Evolutionary conservation across 92 coral and sea anemone genomes (phyloP), one percentile per base, ranked within the genome.

Genomic region (Phenganax stokvisi): DNA sequence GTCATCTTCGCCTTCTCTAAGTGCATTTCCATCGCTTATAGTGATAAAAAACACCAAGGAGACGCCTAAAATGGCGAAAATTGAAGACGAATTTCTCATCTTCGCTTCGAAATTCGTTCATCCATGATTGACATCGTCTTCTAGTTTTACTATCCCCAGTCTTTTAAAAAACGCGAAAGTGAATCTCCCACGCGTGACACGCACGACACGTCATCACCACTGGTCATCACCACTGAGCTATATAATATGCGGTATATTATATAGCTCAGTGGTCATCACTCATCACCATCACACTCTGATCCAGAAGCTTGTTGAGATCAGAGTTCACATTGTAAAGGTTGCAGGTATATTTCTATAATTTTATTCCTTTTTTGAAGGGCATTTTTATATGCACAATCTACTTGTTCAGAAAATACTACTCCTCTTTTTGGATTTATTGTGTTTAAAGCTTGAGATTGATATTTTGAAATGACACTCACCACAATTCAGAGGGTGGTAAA

Each of bases 141-240:
- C 25, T 20, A 20, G 25, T 16, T 64, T 6, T 17, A 68, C 73
- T 68, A 68, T 52, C 13, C 53, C 73, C 54, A 68, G 54, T 20
- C 73, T 68, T 30, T 68, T 68, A 12, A 68, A 13, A 13, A 3
- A 0, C 73, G n/a, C 54, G 73, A 54, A 68, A 68, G 73, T 15
- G 70, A 68, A 68, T 11, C n/a, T 51, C 77, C 58, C 77, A 53
- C 77, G 77, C 77, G 77, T 56, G 77, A 53, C 59, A 12, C 77
- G 57, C 77, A 73, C 77, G 77, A 73, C 61, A 73, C 77, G 77
- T 73, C 77, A 51, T 2, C 25, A 20, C 25, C 25, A 20, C 25
- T 67, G 52, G 17, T 15, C 4, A n/a, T 62, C 25, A n/a, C 30
- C 65, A 27, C 65, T 59, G 65, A 15, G 17, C 12, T 59, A 3